Evolutionary conservation across 2,888 invertebrate genomes (phyloP).

Genomic region (Mesochorus sp.): DNA sequence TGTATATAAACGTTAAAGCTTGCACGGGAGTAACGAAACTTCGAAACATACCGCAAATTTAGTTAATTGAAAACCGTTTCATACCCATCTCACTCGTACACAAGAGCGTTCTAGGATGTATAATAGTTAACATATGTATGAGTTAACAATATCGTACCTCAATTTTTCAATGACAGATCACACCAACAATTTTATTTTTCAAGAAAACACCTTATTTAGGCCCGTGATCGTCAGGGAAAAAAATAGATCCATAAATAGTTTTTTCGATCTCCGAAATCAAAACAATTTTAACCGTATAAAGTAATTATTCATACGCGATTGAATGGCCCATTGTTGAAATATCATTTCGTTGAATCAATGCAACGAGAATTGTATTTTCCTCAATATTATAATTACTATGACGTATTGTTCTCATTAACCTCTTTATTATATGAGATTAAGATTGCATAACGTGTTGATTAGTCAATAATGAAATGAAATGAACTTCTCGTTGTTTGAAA

Average conservation of each 20-base stretch:
- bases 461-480: slow-evolving; percentile 3
- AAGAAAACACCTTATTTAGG: neutral
- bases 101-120: slow-evolving; percentile 19
- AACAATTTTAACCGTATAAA: too few relatives aligned
- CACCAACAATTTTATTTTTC: neutral
- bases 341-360: slow-evolving; percentile 10
- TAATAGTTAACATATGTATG: neutral
- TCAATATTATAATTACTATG: neutral
- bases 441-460: slow-evolving; percentile 10
- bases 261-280: too few relatives aligned
- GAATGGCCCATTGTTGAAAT: neutral
- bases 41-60: slow-evolving; percentile 65
- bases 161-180: neutral
- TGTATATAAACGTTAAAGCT: slow-evolving; percentile 42
- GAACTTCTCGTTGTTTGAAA: neutral
- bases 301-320: neutral
- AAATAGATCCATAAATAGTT: neutral
- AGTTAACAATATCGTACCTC: slow-evolving; percentile 3
- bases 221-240: too few relatives aligned
- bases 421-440: neutral
- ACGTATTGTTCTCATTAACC: slow-evolving; percentile 19
- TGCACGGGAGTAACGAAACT: slow-evolving; percentile 54
- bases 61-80: slow-evolving; percentile 64
- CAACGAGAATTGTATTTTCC: slow-evolving; percentile 7
- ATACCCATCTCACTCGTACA: slow-evolving; percentile 4